Base-by-base conservation (phyloP, 1,140 invertebrate genomes). In the Phocides pigmalion region DNA sequence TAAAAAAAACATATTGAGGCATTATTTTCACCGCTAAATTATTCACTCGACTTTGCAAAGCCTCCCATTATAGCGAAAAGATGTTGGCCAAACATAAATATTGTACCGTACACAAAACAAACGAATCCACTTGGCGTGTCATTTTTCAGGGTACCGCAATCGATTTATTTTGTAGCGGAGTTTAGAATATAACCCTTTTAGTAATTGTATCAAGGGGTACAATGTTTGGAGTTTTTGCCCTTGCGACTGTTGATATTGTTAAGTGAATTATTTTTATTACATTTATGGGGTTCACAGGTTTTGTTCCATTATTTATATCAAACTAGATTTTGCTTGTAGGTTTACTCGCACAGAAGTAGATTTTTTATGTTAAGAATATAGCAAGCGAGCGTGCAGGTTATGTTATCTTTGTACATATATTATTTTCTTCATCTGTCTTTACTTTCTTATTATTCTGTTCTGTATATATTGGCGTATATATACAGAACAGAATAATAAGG, bases 91-190 rank as follows among this genome's bases (percentile, higher is more conserved):
- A 51, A 53, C 35, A 39, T 53, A 41, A 54, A 54, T 41, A 54
- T 39, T 54, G 37, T n/a, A 32, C 25, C 39, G 63, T 41, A 51
- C 58, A 72, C 53, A 74, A 73, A 76, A 80, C 73, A 80, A 74
- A 80, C 70, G 65, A 72, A 76, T 68, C 41, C 63, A 14, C 49
- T 59, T 53, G 64, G 47, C 70, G 44, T 63, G 71, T 72, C 74
- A 82, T 82, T 82, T 82, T 79, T 82, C 77, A 80, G 59, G 46
- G 49, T 50, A 49, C 79, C 79, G 28, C 77, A 51, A 68, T 76
- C 75, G 51, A 82, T 82, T 82, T 80, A 77, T 80, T 74, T 74
- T 62, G 64, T 17, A 66, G 66, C 65, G 47, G 64, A 65, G 73
- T 46, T 70, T 69, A 69, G 69, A 68, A 69, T 66, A 73, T 54